Conservation (phyloP, 2,888 invertebrate species). For the Macaria notata region DNA sequence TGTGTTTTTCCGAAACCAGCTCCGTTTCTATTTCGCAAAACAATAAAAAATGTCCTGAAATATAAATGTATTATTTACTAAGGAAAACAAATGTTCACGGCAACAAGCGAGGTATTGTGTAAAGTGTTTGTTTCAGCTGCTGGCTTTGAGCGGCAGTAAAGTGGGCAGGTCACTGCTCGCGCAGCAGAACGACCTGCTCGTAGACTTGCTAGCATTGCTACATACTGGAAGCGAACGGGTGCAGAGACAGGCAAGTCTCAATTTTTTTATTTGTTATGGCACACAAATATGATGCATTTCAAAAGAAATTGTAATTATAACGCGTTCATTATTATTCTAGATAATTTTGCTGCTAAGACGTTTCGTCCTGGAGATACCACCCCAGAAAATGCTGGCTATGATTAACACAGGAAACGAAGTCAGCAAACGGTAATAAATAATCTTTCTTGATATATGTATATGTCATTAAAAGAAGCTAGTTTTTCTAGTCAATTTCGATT, state of each 20-base stretch:
- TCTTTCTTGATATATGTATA: too few relatives aligned
- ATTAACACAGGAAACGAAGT: conserved; percentile 81
- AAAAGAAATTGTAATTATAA: background rate
- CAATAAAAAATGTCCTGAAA: too few relatives aligned
- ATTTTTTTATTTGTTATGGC: too few relatives aligned
- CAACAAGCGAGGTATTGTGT: too few relatives aligned
- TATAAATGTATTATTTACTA: too few relatives aligned
- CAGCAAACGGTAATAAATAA: conserved; percentile 44
- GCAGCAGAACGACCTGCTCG: conserved; percentile 92
- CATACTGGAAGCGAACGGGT: conserved; percentile 98
- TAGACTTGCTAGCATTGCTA: conserved; percentile 91
- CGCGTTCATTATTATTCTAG: conserved; percentile 56
- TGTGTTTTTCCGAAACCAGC: too few relatives aligned
- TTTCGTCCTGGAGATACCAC: conserved; percentile 94
- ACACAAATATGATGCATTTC: too few relatives aligned
- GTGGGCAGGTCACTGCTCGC: conserved; percentile 95
- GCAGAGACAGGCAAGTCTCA: conserved; percentile 89
- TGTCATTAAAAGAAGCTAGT: too few relatives aligned
- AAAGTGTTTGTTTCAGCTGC: conserved; percentile 57
- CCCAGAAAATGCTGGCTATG: conserved; percentile 90
- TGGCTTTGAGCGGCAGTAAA: conserved; percentile 95
- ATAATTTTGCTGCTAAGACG: conserved; percentile 92
- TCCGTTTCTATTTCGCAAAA: too few relatives aligned
- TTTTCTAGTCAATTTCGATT: too few relatives aligned
- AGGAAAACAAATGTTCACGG: too few relatives aligned